phyloP scores from a whole-genome alignment of 1,140 invertebrate species.

The Periplaneta americana region DNA sequence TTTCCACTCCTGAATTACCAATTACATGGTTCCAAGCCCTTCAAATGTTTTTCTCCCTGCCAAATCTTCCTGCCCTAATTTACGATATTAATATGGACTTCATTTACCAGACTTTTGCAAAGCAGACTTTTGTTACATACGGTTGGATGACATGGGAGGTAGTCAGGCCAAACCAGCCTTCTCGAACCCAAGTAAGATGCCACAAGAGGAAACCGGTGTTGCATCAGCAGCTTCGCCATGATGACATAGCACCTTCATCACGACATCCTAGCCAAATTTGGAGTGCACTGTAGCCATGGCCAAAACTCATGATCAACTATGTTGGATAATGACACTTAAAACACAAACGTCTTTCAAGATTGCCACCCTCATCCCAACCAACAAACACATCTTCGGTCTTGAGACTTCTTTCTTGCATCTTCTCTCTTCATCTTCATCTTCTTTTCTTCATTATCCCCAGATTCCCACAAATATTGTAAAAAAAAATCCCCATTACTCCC shows the following conservation, averaged over 20 bases:
- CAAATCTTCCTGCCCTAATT: background rate
- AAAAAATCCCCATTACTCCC: background rate
- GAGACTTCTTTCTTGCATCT: constrained; percentile 44
- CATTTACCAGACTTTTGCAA: background rate
- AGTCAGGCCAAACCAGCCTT: constrained; percentile 1
- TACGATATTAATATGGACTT: background rate
- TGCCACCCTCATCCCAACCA: constrained; percentile 13
- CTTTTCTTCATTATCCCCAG: constrained; percentile 29
- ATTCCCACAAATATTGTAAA: background rate
- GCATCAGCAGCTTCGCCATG: constrained; percentile 18
- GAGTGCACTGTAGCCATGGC: constrained; percentile 13
- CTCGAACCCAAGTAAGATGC: constrained; percentile 7
- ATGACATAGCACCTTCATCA: constrained; percentile 23
- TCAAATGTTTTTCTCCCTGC: background rate
- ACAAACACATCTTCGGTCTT: constrained; percentile 27
- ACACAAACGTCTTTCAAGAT: background rate
- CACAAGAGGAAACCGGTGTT: constrained; percentile 2
- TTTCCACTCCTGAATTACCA: background rate
- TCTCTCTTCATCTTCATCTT: constrained; percentile 40
- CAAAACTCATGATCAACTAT: constrained; percentile 1
- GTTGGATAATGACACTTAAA: background rate
- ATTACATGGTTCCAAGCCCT: background rate
- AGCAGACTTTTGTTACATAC: constrained; percentile 12
- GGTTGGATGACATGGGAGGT: constrained; percentile 9
- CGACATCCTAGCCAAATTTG: constrained; percentile 24